Percentiles rank a stretch among this genome's conserved stretches.
These are phyloP conservation scores for Carposina sasakii DNA, from an alignment of 1,140 invertebrate species.

Conservation along the genomic window DNA sequence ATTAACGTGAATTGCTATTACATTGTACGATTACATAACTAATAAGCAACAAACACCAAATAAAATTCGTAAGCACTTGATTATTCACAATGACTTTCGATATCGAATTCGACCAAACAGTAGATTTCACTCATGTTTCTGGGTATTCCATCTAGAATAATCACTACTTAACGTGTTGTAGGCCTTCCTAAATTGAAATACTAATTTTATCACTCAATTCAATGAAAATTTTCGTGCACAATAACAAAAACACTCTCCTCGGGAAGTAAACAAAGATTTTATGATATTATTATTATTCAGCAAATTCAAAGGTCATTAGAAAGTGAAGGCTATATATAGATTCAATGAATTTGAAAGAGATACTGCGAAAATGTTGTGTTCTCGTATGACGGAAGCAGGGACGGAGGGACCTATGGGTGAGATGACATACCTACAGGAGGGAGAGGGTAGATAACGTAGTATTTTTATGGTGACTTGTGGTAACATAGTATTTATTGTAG, in stretches of 20 bases:
- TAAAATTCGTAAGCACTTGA: slow-evolving; percentile 48
- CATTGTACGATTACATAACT: slow-evolving; percentile 61
- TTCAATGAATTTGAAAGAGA: slow-evolving; percentile 24
- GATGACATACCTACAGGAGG: too few species aligned
- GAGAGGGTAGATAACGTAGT: too few species aligned
- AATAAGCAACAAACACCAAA: slow-evolving; percentile 37
- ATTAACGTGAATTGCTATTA: slow-evolving; percentile 19
- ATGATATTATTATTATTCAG: slow-evolving; percentile 66
- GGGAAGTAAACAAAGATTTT: slow-evolving; percentile 71
- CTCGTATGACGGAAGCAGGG: slow-evolving; percentile 24
- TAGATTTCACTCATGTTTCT: slow-evolving; percentile 14
- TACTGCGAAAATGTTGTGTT: slow-evolving; percentile 38
- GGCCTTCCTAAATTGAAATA: too few species aligned
- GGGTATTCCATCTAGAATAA: too few species aligned
- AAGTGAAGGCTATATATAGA: slow-evolving; percentile 31
- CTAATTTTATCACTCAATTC: slow-evolving; percentile 18
- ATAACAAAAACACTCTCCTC: slow-evolving; percentile 69
- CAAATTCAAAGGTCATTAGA: slow-evolving; percentile 66
- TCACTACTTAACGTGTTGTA: too few species aligned
- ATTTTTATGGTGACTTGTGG: too few species aligned
- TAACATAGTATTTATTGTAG: too few species aligned
- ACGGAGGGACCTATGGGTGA: too few species aligned
- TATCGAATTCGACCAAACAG: slow-evolving; percentile 43
- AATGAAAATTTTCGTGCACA: slow-evolving; percentile 50
- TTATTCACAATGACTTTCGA: slow-evolving; percentile 66